Base-by-base conservation (phyloP, 2,113 vertebrate genomes). In the Dicerorhinus sumatrensis region DNA sequence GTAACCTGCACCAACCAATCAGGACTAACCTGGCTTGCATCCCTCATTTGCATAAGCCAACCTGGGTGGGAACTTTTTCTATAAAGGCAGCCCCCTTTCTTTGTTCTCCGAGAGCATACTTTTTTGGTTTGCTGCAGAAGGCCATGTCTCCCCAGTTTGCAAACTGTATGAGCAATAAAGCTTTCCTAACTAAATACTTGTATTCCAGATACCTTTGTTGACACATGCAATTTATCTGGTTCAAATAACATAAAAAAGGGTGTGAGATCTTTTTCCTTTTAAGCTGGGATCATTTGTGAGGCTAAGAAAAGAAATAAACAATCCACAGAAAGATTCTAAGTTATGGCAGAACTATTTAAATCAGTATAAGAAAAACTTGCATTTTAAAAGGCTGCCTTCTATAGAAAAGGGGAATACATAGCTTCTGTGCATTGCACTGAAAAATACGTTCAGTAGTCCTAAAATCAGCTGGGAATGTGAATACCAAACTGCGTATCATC, bases 401-500 rank as follows among this genome's bases (percentile, higher is more conserved):
- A 46, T 76, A 75, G 39, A 36, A 89, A 93, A 79, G 7, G 6
- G 6, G 36, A 89, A 42, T 91, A 25, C 31, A 88, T 58, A 29
- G 16, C 17, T 77, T 92, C 51, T 83, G 10, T 70, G 33, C 42
- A 56, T 77, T 80, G n/a, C 60, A 89, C 42, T 85, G 21, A 77
- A 92, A 95, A 82, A 73, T 39, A 62, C 51, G 85, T 92, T 70
- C 25, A 85, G n/a, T 67, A 81, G 86, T 54, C 85, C 11, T 54
- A 23, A 58, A 79, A 46, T 89, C 54, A 62, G 18, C 54, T 76
- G 75, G 63, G 46, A 93, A 88, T n/a, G 51, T 48, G 20, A 58
- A 85, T 29, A 39, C 11, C 89, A 70, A 93, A 89, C 84, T 31
- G 20, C 12, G 31, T 46, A 33, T 54, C 67, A 89, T 92, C 88